Evolutionary conservation across 2,113 vertebrate genomes (phyloP).

Genomic region (Cephalopterus ornatus): DNA sequence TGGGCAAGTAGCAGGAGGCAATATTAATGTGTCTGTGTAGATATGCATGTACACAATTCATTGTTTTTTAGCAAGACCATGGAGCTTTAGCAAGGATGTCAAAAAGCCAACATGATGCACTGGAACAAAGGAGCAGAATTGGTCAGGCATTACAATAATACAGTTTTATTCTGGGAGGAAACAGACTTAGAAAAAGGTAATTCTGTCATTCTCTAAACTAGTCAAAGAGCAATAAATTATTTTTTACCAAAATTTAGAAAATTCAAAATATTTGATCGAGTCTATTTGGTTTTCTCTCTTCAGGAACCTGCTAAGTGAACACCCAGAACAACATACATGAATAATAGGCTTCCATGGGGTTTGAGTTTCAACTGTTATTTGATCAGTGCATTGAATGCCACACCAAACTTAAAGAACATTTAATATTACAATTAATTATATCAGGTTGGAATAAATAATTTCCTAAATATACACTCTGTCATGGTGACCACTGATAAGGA

Average conservation of each 20-base stretch:
- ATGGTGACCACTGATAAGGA: slow-evolving; percentile 44
- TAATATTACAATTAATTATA: slow-evolving; percentile 17
- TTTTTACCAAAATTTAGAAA: background rate
- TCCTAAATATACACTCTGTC: slow-evolving; percentile 3
- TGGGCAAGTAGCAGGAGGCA: background rate
- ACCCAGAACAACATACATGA: background rate
- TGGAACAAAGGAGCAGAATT: background rate
- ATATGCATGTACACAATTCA: background rate
- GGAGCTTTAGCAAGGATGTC: background rate
- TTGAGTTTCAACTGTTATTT: background rate
- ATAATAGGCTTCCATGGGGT: background rate
- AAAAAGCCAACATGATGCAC: background rate
- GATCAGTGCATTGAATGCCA: background rate
- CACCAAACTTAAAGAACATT: background rate
- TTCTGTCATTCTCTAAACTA: background rate
- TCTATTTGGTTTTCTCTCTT: background rate
- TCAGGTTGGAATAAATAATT: slow-evolving; percentile 56
- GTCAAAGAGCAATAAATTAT: background rate
- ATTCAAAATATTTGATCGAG: background rate
- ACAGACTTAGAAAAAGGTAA: background rate
- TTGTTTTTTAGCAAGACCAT: background rate
- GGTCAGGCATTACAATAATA: background rate
- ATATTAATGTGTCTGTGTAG: background rate
- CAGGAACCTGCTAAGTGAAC: background rate
- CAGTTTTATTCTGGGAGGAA: background rate